Evolutionary conservation across 37 sponge, comb jelly and placozoan genomes (phyloP).

Genomic region (Theonella swinhoei): DNA sequence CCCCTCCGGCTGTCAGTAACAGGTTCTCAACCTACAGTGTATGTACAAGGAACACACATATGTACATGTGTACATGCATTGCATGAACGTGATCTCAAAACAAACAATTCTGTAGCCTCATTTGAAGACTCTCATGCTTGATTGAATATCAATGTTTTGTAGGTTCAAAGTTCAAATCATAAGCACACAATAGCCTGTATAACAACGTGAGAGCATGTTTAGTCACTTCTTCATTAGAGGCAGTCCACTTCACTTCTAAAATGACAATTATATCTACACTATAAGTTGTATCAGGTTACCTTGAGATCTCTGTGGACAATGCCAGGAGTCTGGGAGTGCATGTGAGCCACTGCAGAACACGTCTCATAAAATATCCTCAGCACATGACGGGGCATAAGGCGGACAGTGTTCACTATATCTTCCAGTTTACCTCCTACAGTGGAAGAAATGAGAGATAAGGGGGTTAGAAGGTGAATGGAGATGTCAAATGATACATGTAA

Average conservation of each 20-base stretch:
- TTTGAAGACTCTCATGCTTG: too few relatives aligned
- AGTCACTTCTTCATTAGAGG: too few relatives aligned
- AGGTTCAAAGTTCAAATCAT: too few relatives aligned
- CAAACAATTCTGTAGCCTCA: too few relatives aligned
- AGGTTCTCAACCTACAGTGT: constrained; percentile 87
- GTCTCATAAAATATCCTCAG: constrained; percentile 84
- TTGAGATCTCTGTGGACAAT: constrained; percentile 97
- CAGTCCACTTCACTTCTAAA: too few relatives aligned
- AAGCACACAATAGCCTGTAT: too few relatives aligned
- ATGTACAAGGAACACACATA: constrained; percentile 1
- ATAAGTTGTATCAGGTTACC: constrained; percentile 44
- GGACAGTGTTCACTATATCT: constrained; percentile 37
- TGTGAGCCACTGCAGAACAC: constrained; percentile 86
- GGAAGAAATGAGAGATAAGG: background rate
- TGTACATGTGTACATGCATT: background rate
- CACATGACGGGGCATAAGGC: constrained; percentile 69
- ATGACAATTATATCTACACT: too few relatives aligned
- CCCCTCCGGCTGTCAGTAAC: constrained; percentile 61
- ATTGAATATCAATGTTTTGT: too few relatives aligned
- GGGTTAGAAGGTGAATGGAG: background rate
- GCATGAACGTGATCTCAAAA: background rate
- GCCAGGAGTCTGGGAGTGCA: constrained; percentile 85
- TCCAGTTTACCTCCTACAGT: constrained; percentile 46
- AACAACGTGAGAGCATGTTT: too few relatives aligned
- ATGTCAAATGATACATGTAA: background rate